Evolutionary conservation across 2,888 invertebrate species (phyloP).

Genomic region (Heteromyza rotundicornis): DNA sequence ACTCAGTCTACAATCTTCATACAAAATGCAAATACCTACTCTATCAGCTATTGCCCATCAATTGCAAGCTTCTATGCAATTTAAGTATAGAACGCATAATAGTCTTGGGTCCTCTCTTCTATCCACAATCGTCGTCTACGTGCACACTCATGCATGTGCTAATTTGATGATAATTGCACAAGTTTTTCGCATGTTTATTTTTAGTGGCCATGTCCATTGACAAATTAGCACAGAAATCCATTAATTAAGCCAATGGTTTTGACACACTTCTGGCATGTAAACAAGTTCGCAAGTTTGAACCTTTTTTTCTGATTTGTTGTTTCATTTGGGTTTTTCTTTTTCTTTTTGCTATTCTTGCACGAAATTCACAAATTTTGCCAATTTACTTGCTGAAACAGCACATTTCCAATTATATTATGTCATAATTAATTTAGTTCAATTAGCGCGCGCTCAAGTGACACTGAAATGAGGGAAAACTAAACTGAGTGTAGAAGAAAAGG

Average conservation of each 20-base stretch:
- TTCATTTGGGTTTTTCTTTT: not conserved
- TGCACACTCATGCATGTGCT: too few species aligned
- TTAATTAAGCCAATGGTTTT: conserved; percentile 23
- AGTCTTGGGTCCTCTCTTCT: too few species aligned
- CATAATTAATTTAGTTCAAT: conserved; percentile 47
- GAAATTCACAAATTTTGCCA: conserved; percentile 9
- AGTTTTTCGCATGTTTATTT: not conserved
- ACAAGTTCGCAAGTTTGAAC: not conserved
- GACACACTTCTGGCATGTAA: conserved; percentile 18
- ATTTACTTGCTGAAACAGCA: conserved; percentile 11
- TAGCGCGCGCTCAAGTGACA: conserved; percentile 46
- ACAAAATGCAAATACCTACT: too few species aligned
- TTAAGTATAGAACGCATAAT: too few species aligned
- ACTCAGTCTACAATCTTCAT: too few species aligned
- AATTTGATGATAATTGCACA: not conserved
- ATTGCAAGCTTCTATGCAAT: too few species aligned
- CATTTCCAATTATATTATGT: conserved; percentile 37
- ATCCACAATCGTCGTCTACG: too few species aligned
- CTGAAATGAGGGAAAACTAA: not conserved
- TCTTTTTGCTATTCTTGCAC: not conserved
- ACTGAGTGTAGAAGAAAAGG: too few species aligned
- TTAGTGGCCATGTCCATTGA: not conserved
- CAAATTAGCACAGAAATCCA: conserved; percentile 12
- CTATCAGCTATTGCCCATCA: too few species aligned
- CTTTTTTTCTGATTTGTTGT: not conserved